Conservation (phyloP, 2,888 invertebrate species). For the Drosophila planitibia region DNA sequence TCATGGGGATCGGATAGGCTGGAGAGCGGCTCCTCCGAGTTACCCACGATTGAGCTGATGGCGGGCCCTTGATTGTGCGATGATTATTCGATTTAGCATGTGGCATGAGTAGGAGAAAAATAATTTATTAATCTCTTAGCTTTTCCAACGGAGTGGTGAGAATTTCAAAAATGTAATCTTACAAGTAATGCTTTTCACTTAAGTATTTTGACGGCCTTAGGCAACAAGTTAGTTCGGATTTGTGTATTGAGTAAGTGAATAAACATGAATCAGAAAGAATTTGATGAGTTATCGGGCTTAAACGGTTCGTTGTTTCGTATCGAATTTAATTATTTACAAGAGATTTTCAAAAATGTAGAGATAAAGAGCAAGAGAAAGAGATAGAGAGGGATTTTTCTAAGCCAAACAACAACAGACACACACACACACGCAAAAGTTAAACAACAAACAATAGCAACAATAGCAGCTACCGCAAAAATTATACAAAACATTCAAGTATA, state of each 20-base stretch:
- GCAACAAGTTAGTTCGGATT: conserved; percentile 80
- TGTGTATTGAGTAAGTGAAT: conserved; percentile 76
- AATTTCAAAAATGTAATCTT: conserved; percentile 77
- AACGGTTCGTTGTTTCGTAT: conserved; percentile 51
- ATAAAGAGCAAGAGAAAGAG: conserved; percentile 13
- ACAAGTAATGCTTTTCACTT: conserved; percentile 78
- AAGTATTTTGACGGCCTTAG: conserved; percentile 81
- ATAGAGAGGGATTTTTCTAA: conserved; percentile 33
- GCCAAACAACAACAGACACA: conserved; percentile 44
- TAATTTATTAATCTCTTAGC: conserved; percentile 74
- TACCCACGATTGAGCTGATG: conserved; percentile 85
- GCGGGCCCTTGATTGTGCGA: conserved; percentile 79
- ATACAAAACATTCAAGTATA: conserved; percentile 38
- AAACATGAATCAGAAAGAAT: conserved; percentile 77
- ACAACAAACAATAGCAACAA: conserved; percentile 49
- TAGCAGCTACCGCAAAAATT: conserved; percentile 40
- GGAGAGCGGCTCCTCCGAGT: conserved; percentile 92
- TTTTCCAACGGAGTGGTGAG: conserved; percentile 54
- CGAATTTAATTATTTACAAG: conserved; percentile 57
- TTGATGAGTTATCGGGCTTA: conserved; percentile 67
- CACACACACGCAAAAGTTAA: conserved; percentile 31
- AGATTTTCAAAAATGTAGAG: conserved; percentile 27
- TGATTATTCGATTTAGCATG: conserved; percentile 1
- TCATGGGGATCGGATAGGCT: conserved; percentile 96
- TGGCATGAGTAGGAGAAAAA: conserved; percentile 19